Evolutionary conservation across 2,888 invertebrate species (phyloP).

Genomic region (Panopea generosa): DNA sequence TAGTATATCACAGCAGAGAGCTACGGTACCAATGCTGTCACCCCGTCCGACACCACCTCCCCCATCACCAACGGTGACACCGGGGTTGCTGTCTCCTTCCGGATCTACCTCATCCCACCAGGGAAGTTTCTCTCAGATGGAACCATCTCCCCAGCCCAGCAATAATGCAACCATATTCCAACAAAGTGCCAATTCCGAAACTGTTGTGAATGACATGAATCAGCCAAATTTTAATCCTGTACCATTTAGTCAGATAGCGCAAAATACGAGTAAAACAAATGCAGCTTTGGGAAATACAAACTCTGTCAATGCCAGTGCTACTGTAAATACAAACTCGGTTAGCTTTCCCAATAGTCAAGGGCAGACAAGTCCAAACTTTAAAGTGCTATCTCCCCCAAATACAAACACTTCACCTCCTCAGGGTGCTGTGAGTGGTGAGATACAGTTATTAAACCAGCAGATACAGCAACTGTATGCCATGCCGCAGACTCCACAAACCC

Average conservation of each 20-base stretch:
- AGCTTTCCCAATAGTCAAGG: constrained; percentile 24
- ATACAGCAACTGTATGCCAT: constrained; percentile 79
- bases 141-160: constrained; percentile 43
- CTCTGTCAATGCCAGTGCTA: constrained; percentile 21
- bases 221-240: constrained; percentile 9
- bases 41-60: constrained; percentile 75
- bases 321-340: constrained; percentile 17
- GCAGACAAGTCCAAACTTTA: constrained; percentile 45
- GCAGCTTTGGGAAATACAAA: neutral
- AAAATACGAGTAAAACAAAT: constrained; percentile 6
- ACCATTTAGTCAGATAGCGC: constrained; percentile 7
- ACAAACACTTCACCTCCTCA: constrained; percentile 35
- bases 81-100: constrained; percentile 59
- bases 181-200: constrained; percentile 23
- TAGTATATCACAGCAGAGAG: constrained; percentile 61
- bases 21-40: constrained; percentile 70
- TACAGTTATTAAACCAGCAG: constrained; percentile 79
- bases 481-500: constrained; percentile 81
- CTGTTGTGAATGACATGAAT: constrained; percentile 9
- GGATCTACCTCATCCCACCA: constrained; percentile 74
- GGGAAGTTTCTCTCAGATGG: constrained; percentile 48
- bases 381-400: constrained; percentile 49
- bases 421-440: constrained; percentile 70
- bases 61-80: constrained; percentile 58
- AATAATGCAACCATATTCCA: constrained; percentile 36